These are phyloP conservation scores for Pseudochirops corinnae DNA, from an alignment of 2,797 vertebrate species.

Conservation along the genomic window DNA sequence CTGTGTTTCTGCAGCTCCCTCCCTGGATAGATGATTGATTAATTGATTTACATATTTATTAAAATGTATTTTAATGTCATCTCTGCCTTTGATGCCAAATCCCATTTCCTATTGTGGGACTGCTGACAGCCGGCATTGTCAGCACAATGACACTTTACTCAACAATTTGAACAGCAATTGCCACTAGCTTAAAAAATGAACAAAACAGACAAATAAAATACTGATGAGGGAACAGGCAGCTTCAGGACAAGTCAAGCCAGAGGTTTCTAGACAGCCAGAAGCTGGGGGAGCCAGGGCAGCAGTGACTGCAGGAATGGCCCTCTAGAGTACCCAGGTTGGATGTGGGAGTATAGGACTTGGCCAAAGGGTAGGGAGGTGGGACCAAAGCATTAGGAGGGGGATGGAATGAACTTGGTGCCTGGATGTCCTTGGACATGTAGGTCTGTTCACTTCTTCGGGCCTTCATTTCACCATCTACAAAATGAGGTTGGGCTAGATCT, in stretches of 20 bases:
- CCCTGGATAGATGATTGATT: constrained; percentile 68
- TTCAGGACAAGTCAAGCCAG: constrained; percentile 69
- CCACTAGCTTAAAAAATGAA: constrained; percentile 80
- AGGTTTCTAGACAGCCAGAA: constrained; percentile 58
- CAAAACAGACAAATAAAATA: constrained; percentile 82
- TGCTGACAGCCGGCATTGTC: constrained; percentile 79
- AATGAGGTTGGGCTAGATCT: not conserved
- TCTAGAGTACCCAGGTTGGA: constrained; percentile 63
- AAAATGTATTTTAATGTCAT: constrained; percentile 72
- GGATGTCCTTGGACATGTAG: not conserved
- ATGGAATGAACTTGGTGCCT: not conserved
- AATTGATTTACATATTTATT: constrained; percentile 78
- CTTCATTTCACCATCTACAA: not conserved
- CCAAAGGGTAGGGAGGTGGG: not conserved
- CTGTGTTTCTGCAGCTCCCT: constrained; percentile 35
- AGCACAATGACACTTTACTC: constrained; percentile 81
- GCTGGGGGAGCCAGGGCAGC: not conserved
- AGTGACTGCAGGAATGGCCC: constrained; percentile 50
- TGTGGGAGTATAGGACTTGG: constrained; percentile 43
- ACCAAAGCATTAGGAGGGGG: not conserved
- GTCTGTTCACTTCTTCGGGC: not conserved
- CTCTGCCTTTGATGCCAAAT: constrained; percentile 68
- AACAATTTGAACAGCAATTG: constrained; percentile 81
- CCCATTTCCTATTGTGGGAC: constrained; percentile 72
- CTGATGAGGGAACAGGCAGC: constrained; percentile 80